Evolutionary conservation across 2,113 vertebrate genomes (phyloP), one percentile per base, ranked within the genome.

Genomic region (Antigone vipio): DNA sequence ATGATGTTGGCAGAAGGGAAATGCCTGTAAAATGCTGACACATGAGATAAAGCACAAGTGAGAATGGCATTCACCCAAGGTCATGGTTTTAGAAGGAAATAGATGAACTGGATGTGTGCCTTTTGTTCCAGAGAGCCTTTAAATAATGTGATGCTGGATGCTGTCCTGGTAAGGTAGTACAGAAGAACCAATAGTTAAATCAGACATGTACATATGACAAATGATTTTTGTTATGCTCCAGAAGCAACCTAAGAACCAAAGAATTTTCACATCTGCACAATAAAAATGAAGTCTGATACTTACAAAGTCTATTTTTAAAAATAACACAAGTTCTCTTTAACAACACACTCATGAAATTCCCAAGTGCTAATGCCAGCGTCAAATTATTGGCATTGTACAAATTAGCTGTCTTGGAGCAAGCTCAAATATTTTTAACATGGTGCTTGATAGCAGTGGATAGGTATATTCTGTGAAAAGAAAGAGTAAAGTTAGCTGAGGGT

Each of bases 51-150:
- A 92, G 77, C 76, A 85, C 53, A 64, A 87, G 27, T 40, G 63
- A 88, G 58, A 88, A 83, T 90, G 88, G 67, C 63, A 53, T 53
- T 84, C 47, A 60, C 68, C 56, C 79, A 97, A 78, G 73, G 44
- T 29, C 20, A 0, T 91, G 38, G 53, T 81, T 96, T 88, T 77
- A 88, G 82, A 52, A 92, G 68, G 40, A 94, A 78, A 91, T 18
- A 83, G 82, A 64, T 91, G 56, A 95, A 77, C 79, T 89, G 20
- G 8, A 67, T 95, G 35, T 67, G 24, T 89, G 72, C 30, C 40
- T 92, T 94, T 84, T 92, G 44, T 92, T 93, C 40, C 58, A 80
- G 49, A 34, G 21, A 86, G n/a, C 68, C 35, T 78, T 96, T 93
- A 86, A 95, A 81, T 91, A 89, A 71, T 35, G 52, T 44, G 44